Evolutionary conservation across 2,888 invertebrate species (phyloP), one percentile per base, ranked within the genome.

Genomic region (Amblyteles armatorius): DNA sequence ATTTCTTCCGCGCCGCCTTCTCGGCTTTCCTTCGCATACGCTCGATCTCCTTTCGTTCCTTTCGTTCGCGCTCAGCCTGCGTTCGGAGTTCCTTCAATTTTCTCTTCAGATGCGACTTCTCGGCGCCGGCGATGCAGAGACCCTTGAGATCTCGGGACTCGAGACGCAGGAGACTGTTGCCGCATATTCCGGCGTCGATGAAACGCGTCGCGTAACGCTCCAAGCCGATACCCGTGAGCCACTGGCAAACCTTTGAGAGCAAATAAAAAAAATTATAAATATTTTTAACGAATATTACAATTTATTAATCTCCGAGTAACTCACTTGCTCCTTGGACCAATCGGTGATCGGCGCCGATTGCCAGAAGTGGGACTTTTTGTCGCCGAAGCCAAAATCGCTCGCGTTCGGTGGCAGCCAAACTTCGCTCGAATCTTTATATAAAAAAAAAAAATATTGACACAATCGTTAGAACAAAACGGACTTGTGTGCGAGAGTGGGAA

Each of bases 91-190:
- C 98, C 94, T 98, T 98, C 88, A 98, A 96, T 93, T 97, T 97
- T 57, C 97, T 95, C 94, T 98, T 98, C 92, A 98, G 95, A 88
- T 97, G 96, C 87, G 96, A 96, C 93, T 98, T 98, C 94, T 98
- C 98, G 84, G 97, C 97, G 52, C 96, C 96, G 77, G 95, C 95
- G 69, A 98, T 96, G 67, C 97, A 97, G 67, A 98, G 95, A 87
- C 97, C 96, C 95, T 99, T 99, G 87, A 99, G 96, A 94, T 98
- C 98, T 82, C 97, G 96, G 0, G 98, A 98, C 92, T 99, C 98
- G 78, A 99, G 95, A 87, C 97, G 96, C 67, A 99, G 95, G 80
- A 99, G 95, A 77, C 97, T 96, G 50, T 96, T 95, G 26, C 99
- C 99, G 94, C 97, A 98, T 76, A 99, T 97, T 92, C 97, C 97